Conservation (phyloP, 2,797 vertebrate genomes). For the Sphenodon punctatus region DNA sequence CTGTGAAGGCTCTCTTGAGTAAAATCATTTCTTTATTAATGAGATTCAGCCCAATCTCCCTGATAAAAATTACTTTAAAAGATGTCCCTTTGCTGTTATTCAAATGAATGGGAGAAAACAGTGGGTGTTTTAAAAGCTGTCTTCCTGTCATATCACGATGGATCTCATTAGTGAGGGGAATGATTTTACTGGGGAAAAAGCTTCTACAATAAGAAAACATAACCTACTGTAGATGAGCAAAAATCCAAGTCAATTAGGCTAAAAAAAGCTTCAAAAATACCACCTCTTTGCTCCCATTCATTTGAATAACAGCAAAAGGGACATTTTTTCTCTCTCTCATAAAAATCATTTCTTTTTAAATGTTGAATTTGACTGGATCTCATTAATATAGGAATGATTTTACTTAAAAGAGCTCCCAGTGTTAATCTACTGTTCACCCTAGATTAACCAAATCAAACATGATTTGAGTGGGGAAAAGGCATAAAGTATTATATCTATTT, state of each 20-base stretch:
- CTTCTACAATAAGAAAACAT: constrained; percentile 81
- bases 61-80: constrained; percentile 80
- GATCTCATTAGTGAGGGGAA: constrained; percentile 83
- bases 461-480: constrained; percentile 32
- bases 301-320: constrained; percentile 68
- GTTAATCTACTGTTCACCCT: constrained; percentile 68
- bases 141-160: constrained; percentile 77
- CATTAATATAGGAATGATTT: constrained; percentile 70
- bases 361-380: constrained; percentile 68
- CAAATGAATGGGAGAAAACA: constrained; percentile 77
- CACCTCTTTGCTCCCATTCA: constrained; percentile 59
- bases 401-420: constrained; percentile 61
- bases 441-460: constrained; percentile 71
- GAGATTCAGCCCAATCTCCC: constrained; percentile 75
- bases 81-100: constrained; percentile 79
- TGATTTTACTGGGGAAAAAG: constrained; percentile 74
- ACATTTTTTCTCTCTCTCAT: constrained; percentile 46
- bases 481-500: constrained; percentile 42
- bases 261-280: constrained; percentile 54
- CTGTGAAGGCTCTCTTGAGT: constrained; percentile 76
- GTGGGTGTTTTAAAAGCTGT: constrained; percentile 83
- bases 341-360: constrained; percentile 55
- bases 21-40: constrained; percentile 81
- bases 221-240: constrained; percentile 74
- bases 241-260: constrained; percentile 77